A percentile compares a stretch with the other conserved stretches of the same genome.
Conservation (phyloP, 2,113 vertebrate species). For the Ancistrus triradiatus region DNA sequence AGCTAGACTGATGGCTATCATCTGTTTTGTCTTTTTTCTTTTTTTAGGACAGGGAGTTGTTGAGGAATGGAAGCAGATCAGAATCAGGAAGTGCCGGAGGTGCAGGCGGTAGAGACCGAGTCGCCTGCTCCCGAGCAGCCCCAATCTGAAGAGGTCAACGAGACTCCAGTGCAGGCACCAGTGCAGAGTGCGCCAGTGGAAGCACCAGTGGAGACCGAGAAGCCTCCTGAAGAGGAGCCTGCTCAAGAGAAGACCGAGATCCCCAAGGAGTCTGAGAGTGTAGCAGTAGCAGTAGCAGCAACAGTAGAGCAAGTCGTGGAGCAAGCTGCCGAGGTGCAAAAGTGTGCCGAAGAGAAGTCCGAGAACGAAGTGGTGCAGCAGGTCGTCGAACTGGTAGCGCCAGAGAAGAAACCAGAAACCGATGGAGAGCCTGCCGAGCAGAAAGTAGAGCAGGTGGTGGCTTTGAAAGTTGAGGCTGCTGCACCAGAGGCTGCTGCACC, state of each 20-base stretch:
- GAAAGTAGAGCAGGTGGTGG: constrained; percentile 30
- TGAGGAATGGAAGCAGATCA: constrained; percentile 62
- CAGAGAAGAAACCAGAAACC: constrained; percentile 12
- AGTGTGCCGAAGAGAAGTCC: constrained; percentile 3
- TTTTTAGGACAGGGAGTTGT: neutral
- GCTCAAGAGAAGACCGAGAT: neutral
- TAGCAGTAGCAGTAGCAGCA: constrained; percentile 12
- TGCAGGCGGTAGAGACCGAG: constrained; percentile 36
- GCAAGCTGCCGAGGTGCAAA: neutral
- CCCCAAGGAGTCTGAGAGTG: neutral
- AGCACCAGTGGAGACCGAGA: constrained; percentile 43
- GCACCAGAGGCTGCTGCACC: constrained; percentile 7
- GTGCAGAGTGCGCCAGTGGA: constrained; percentile 53
- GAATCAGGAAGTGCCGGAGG: constrained; percentile 50
- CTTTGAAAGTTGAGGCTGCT: neutral
- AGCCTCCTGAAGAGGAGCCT: constrained; percentile 7
- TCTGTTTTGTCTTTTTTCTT: neutral
- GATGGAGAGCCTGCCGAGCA: neutral
- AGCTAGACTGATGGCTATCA: neutral
- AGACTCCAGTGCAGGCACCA: constrained; percentile 16
- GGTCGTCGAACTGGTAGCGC: constrained; percentile 9
- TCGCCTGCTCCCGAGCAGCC: constrained; percentile 35
- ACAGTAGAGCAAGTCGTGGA: neutral
- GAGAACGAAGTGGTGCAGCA: constrained; percentile 13
- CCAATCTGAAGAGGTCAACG: constrained; percentile 15